These are phyloP conservation scores for Rhagonycha lutea DNA, from an alignment of 2,888 invertebrate genomes.

Conservation along the genomic window DNA sequence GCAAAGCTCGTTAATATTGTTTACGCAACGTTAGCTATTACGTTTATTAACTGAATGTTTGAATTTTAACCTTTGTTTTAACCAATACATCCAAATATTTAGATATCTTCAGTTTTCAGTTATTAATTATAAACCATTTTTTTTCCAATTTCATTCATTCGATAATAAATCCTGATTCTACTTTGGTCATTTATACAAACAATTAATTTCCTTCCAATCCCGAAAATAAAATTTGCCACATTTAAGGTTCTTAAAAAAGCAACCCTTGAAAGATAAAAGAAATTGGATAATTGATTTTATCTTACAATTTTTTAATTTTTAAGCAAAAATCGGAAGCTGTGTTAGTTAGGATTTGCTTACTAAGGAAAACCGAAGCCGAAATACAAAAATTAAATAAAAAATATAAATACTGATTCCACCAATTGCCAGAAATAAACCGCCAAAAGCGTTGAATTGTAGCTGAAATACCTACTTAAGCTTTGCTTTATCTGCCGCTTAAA, in stretches of 20 bases:
- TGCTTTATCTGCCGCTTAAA: not conserved
- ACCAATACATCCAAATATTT: not conserved
- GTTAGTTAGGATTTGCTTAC: not conserved
- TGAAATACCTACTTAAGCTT: not conserved
- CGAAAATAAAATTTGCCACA: no score
- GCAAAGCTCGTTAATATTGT: conserved; percentile 34
- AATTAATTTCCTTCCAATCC: not conserved
- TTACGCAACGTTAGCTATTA: conserved; percentile 29
- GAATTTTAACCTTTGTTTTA: conserved; percentile 9
- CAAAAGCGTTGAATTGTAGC: not conserved
- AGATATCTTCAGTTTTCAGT: not conserved
- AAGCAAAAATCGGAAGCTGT: not conserved
- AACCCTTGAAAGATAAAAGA: not conserved
- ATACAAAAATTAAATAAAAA: not conserved
- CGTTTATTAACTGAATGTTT: conserved; percentile 18
- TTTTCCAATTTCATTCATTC: not conserved
- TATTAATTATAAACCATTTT: not conserved
- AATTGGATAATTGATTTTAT: not conserved
- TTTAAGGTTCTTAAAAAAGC: no score
- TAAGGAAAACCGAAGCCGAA: not conserved
- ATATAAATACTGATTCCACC: not conserved
- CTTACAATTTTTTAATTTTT: not conserved
- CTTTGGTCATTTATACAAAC: not conserved
- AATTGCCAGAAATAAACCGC: not conserved
- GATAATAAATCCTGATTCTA: not conserved